Conservation (phyloP, 2,113 vertebrate genomes). For the Sterrhoptilus dennistouni region DNA sequence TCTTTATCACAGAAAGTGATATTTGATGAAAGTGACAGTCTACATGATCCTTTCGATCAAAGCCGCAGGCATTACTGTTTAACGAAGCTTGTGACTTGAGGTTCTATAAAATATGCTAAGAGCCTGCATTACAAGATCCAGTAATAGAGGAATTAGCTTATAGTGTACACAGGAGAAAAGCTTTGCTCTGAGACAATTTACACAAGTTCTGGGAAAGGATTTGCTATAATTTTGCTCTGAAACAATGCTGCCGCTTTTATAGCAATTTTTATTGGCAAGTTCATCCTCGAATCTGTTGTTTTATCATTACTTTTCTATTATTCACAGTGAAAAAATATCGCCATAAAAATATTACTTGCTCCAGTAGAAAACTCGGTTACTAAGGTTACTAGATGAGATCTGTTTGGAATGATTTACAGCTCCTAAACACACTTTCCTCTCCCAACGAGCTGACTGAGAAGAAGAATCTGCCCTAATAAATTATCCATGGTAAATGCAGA, state of each 20-base stretch:
- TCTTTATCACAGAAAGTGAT: not conserved
- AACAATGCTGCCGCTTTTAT: not conserved
- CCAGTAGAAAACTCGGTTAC: conserved; percentile 47
- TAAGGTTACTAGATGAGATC: conserved; percentile 62
- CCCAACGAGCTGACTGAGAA: not conserved
- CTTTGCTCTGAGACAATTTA: conserved; percentile 7
- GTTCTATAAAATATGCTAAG: not conserved
- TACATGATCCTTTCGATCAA: not conserved
- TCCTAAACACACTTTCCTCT: conserved; percentile 22
- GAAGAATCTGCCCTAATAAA: conserved; percentile 58
- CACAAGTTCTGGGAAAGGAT: not conserved
- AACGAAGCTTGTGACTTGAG: not conserved
- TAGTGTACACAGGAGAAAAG: not conserved
- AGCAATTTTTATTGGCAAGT: conserved; percentile 14
- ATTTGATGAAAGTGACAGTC: not conserved
- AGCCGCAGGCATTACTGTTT: not conserved
- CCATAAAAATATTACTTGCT: conserved; percentile 50
- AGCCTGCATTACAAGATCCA: not conserved
- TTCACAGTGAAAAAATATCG: conserved; percentile 30
- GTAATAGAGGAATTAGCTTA: conserved; percentile 25
- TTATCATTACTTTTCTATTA: conserved; percentile 56
- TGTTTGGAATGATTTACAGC: conserved; percentile 54
- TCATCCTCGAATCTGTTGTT: conserved; percentile 20
- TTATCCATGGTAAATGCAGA: conserved; percentile 53
- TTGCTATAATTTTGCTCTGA: not conserved